Conservation (phyloP, 2,888 invertebrate species). For the Cephus rjabovi region DNA sequence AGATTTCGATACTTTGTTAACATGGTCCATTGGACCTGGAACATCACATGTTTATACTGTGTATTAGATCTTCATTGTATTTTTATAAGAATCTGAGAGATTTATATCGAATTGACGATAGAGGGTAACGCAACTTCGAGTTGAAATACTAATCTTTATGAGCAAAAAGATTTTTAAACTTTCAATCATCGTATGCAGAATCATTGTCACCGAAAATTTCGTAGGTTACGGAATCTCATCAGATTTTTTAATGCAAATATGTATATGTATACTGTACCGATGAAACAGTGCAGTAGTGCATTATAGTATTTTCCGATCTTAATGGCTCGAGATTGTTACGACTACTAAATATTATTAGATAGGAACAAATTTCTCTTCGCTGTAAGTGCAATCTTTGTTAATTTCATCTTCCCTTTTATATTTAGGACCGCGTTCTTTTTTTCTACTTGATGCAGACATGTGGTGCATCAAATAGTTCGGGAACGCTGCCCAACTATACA, state of each 20-base stretch:
- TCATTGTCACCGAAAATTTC: not conserved
- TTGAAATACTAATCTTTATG: not conserved
- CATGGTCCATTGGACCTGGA: not conserved
- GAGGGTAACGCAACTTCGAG: not conserved
- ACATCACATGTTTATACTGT: not conserved
- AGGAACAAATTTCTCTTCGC: conserved; percentile 28
- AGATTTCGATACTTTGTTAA: not conserved
- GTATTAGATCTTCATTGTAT: not conserved
- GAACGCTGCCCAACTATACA: not conserved
- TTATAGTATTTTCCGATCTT: not conserved
- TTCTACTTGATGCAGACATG: not conserved
- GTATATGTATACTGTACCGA: not conserved
- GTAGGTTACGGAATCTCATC: not conserved
- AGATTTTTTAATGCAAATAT: not conserved
- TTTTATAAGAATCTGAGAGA: not conserved
- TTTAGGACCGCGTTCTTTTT: not conserved
- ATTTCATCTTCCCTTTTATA: not conserved
- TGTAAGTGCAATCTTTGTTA: not conserved
- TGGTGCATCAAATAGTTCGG: not conserved
- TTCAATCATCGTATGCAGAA: not conserved
- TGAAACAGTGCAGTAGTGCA: not conserved
- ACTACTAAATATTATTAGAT: conserved; percentile 27
- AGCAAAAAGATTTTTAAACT: not conserved
- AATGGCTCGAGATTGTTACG: not conserved
- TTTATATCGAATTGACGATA: not conserved